phyloP scores from a whole-genome alignment of 2,797 vertebrate genomes.

The Gephyroberyx darwinii region DNA sequence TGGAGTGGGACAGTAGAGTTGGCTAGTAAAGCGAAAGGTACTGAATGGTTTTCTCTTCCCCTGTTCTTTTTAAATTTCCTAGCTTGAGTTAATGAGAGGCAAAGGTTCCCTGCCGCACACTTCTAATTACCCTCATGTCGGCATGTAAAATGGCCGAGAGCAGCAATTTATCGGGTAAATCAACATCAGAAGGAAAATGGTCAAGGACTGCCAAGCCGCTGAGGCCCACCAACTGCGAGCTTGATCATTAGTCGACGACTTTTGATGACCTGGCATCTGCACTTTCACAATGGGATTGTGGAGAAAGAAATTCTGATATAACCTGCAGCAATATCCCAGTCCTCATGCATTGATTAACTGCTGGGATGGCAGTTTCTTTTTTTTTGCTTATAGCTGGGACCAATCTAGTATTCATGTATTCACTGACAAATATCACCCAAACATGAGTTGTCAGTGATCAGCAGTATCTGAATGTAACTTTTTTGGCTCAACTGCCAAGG shows the following conservation, averaged over 20 bases:
- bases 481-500: not conserved
- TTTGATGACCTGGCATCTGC: constrained; percentile 64
- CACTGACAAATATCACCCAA: constrained; percentile 25
- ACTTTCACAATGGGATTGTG: constrained; percentile 49
- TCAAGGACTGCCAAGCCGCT: constrained; percentile 74
- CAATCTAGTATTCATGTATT: constrained; percentile 30
- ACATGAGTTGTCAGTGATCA: constrained; percentile 6
- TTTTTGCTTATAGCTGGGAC: not conserved
- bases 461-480: not conserved
- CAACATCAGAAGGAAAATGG: constrained; percentile 72
- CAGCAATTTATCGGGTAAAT: constrained; percentile 79
- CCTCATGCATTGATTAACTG: constrained; percentile 42
- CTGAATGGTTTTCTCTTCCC: constrained; percentile 51
- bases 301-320: constrained; percentile 19
- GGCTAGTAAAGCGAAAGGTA: constrained; percentile 44
- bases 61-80: constrained; percentile 61
- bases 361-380: constrained; percentile 28
- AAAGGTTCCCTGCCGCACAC: constrained; percentile 72
- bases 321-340: constrained; percentile 30
- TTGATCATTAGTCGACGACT: constrained; percentile 70
- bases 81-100: constrained; percentile 78
- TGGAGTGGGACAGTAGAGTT: constrained; percentile 65
- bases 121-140: constrained; percentile 78
- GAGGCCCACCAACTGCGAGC: constrained; percentile 68
- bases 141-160: constrained; percentile 69